A percentile compares a stretch with the other conserved stretches of the same genome.
phyloP scores from a whole-genome alignment of 2,797 vertebrate species.

The Fistularia tabacaria region DNA sequence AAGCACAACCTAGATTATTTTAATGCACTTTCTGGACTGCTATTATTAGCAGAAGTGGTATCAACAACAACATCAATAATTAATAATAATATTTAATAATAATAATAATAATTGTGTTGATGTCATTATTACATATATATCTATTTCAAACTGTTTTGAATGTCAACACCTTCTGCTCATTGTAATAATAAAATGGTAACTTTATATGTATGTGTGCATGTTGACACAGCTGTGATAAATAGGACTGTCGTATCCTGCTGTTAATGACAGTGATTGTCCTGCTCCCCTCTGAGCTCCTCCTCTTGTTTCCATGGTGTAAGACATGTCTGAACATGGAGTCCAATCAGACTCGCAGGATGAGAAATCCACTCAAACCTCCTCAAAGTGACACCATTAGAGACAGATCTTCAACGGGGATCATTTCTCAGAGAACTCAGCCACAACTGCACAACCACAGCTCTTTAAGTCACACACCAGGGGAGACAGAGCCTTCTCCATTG shows the following conservation, averaged over 20 bases:
- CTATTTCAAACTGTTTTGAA: too few species aligned
- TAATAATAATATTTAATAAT: too few species aligned
- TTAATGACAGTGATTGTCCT: conserved; percentile 25
- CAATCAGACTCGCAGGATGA: conserved; percentile 42
- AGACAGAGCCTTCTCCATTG: too few species aligned
- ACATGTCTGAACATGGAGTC: conserved; percentile 58
- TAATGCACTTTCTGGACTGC: too few species aligned
- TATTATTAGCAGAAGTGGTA: too few species aligned
- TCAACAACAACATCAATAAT: too few species aligned
- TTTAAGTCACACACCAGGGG: too few species aligned
- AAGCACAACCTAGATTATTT: too few species aligned
- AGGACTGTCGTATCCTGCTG: conserved; percentile 59
- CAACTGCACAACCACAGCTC: too few species aligned
- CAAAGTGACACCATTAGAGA: conserved; percentile 11
- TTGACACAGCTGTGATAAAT: not conserved
- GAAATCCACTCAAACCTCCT: conserved; percentile 3
- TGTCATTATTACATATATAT: too few species aligned
- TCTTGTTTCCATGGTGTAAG: conserved; percentile 21
- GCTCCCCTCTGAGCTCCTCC: conserved; percentile 22
- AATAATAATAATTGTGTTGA: too few species aligned
- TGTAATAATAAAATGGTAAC: not conserved
- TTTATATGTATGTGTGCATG: not conserved
- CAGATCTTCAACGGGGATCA: not conserved
- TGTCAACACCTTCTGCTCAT: too few species aligned
- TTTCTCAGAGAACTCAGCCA: not conserved